phyloP scores from a whole-genome alignment of 2,888 invertebrate species.

The Gryllus longicercus region DNA sequence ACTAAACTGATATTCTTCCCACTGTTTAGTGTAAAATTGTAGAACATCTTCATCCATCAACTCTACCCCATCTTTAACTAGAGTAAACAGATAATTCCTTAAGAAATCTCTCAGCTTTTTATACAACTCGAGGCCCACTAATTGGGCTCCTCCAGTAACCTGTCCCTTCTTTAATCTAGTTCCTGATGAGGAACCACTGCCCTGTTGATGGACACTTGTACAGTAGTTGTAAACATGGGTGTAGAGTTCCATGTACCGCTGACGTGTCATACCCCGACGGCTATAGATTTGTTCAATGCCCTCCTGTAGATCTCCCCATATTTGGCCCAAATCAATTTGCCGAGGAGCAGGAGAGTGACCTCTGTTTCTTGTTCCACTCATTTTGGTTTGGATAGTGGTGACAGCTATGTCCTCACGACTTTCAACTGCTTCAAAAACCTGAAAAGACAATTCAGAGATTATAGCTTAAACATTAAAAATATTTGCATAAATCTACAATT shows the following conservation, averaged over 20 bases:
- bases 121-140: conserved; percentile 95
- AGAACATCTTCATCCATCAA: conserved; percentile 94
- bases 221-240: conserved; percentile 99
- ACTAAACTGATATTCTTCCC: conserved; percentile 98
- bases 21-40: conserved; percentile 92
- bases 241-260: conserved; percentile 90
- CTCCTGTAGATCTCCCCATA: conserved; percentile 92
- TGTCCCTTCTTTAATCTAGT: conserved; percentile 52
- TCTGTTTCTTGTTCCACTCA: background rate
- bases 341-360: conserved; percentile 44
- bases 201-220: conserved; percentile 84
- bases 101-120: conserved; percentile 90
- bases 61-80: conserved; percentile 77
- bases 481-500: background rate
- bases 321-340: conserved; percentile 79
- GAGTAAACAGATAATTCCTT: conserved; percentile 75
- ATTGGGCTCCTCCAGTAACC: conserved; percentile 79
- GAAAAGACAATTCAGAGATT: too few relatives aligned
- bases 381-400: background rate
- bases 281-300: conserved; percentile 95
- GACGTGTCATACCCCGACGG: conserved; percentile 77
- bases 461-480: too few relatives aligned
- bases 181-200: conserved; percentile 43
- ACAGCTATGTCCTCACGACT: too few relatives aligned
- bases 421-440: too few relatives aligned